phyloP scores from a whole-genome alignment of 2,888 invertebrate genomes.

The Neoitamus cyanurus region DNA sequence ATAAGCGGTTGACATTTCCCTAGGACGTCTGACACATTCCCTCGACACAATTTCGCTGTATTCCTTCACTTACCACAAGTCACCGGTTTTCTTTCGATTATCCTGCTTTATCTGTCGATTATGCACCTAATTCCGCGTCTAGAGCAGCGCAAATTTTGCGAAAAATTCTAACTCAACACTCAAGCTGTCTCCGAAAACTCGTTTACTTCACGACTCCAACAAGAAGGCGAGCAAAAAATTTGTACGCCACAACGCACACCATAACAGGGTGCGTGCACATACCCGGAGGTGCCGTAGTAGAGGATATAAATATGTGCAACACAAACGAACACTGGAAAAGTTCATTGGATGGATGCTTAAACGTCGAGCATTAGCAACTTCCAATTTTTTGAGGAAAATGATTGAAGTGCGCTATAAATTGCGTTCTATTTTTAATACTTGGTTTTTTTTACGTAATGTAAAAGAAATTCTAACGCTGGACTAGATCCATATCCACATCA shows the following conservation, averaged over 20 bases:
- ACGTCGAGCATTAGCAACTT: background rate
- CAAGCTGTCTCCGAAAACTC: background rate
- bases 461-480: background rate
- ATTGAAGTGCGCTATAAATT: background rate
- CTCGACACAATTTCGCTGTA: background rate
- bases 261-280: background rate
- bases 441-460: background rate
- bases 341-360: background rate
- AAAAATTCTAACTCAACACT: background rate
- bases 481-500: background rate
- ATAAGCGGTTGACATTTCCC: conserved; percentile 39
- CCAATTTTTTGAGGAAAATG: background rate
- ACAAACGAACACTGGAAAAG: background rate
- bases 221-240: conserved; percentile 1
- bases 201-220: background rate
- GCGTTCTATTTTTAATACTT: background rate
- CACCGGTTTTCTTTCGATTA: background rate
- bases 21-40: conserved; percentile 22
- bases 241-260: conserved; percentile 9
- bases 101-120: background rate
- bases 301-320: background rate
- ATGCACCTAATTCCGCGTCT: background rate
- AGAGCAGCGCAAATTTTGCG: background rate
- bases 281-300: background rate
- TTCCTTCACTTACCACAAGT: conserved; percentile 31